A percentile compares a stretch with the other conserved stretches of the same genome.
Conservation (phyloP, 2,888 invertebrate species). For the Lapara coniferarum region DNA sequence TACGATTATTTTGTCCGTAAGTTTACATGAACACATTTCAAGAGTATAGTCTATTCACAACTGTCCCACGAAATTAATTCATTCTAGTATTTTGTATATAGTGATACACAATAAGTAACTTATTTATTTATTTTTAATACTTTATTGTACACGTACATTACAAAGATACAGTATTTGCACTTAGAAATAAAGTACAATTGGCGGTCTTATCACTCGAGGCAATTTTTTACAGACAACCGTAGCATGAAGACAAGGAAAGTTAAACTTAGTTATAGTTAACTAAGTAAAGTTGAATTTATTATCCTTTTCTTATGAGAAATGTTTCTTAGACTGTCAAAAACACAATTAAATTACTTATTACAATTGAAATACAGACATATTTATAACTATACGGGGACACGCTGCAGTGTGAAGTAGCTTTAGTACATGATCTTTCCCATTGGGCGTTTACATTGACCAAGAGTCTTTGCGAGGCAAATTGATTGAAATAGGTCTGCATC, state of each 20-base stretch:
- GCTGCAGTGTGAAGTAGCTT: background rate
- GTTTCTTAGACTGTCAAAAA: no score
- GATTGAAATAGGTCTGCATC: no score
- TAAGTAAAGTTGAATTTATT: background rate
- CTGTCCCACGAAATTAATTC: background rate
- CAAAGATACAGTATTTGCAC: no score
- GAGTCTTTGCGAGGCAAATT: no score
- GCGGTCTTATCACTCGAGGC: no score
- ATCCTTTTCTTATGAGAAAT: no score
- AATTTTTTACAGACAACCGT: no score
- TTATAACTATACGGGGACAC: background rate
- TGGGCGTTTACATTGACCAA: background rate
- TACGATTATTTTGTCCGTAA: constrained; percentile 32
- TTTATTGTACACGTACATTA: no score
- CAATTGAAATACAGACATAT: background rate
- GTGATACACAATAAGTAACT: background rate
- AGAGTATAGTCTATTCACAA: background rate
- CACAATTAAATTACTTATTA: background rate
- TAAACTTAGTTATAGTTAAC: no score
- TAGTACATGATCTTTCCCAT: background rate
- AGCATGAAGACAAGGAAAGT: no score
- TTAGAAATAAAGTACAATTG: no score
- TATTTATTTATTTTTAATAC: no score
- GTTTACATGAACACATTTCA: constrained; percentile 22
- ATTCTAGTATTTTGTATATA: background rate